These are phyloP conservation scores for Ceratina australensis DNA, from an alignment of 1,140 invertebrate species.

Conservation along the genomic window DNA sequence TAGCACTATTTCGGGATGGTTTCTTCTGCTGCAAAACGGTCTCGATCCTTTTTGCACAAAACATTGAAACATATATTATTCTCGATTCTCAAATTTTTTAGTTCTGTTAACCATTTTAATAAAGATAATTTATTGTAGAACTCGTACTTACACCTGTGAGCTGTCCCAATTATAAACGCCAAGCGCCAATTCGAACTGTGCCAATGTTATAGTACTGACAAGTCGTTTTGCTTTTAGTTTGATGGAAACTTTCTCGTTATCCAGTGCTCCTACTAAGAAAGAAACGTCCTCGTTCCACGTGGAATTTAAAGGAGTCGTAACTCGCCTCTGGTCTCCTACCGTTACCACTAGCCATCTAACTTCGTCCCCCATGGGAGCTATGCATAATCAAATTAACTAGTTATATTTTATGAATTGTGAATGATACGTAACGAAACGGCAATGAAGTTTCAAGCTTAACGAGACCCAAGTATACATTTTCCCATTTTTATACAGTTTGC, in stretches of 20 bases:
- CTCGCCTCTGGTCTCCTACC: constrained; percentile 77
- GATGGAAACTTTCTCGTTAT: constrained; percentile 77
- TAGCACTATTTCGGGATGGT: constrained; percentile 72
- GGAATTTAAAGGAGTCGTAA: constrained; percentile 73
- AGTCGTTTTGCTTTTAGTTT: constrained; percentile 80
- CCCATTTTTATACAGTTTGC: no score
- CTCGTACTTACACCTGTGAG: constrained; percentile 75
- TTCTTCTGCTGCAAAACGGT: constrained; percentile 79
- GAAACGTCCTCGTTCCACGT: constrained; percentile 80
- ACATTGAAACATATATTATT: background rate
- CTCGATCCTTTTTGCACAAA: constrained; percentile 74
- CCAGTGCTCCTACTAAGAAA: constrained; percentile 78
- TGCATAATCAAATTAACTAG: background rate
- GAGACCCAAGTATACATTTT: background rate
- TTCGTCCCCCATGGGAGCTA: constrained; percentile 69
- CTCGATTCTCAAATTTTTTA: background rate
- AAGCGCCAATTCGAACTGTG: constrained; percentile 78
- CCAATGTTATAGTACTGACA: constrained; percentile 79
- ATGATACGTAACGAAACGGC: background rate
- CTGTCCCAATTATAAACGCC: constrained; percentile 78
- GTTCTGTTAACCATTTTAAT: no score
- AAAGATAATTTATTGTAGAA: no score
- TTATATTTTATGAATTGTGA: background rate
- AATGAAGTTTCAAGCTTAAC: background rate
- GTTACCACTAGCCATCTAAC: constrained; percentile 76